Evolutionary conservation across 1,140 invertebrate genomes (phyloP).

Genomic region (Onthophagus taurus): DNA sequence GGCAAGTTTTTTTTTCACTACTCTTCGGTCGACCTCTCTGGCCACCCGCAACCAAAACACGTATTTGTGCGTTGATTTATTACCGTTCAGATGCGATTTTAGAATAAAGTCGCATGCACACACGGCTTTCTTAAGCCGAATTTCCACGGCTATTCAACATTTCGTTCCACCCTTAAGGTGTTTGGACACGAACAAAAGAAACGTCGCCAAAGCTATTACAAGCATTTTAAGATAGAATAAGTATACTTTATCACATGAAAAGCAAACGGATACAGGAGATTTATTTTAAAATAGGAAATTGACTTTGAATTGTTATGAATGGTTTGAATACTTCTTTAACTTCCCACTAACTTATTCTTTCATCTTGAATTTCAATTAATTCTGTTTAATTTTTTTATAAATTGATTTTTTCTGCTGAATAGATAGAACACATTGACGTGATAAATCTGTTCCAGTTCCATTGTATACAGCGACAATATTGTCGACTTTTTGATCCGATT

Average conservation of each 20-base stretch:
- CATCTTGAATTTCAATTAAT: no score
- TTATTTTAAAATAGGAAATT: no score
- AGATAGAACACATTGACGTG: constrained; percentile 25
- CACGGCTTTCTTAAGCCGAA: constrained; percentile 18
- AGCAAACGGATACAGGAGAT: no score
- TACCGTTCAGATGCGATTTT: no score
- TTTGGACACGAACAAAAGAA: no score
- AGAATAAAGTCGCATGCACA: constrained; percentile 15
- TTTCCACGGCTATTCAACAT: constrained; percentile 17
- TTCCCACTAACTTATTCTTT: no score
- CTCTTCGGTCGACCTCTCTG: constrained; percentile 16
- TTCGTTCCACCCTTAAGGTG: no score
- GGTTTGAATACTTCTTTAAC: no score
- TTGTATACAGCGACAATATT: constrained; percentile 37
- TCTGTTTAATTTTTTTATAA: background rate
- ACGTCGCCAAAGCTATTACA: no score
- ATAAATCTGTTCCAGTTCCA: constrained; percentile 27
- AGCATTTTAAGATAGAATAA: no score
- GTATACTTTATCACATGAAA: no score
- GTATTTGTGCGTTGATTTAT: constrained; percentile 23
- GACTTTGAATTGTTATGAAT: no score
- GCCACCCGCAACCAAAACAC: constrained; percentile 28
- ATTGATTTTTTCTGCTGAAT: background rate
- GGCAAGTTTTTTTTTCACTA: background rate
- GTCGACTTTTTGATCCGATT: constrained; percentile 41